Percentiles rank a stretch among this genome's conserved stretches.
These are phyloP conservation scores for Sandelia bainsii DNA, from an alignment of 2,797 vertebrate genomes.

Conservation along the genomic window DNA sequence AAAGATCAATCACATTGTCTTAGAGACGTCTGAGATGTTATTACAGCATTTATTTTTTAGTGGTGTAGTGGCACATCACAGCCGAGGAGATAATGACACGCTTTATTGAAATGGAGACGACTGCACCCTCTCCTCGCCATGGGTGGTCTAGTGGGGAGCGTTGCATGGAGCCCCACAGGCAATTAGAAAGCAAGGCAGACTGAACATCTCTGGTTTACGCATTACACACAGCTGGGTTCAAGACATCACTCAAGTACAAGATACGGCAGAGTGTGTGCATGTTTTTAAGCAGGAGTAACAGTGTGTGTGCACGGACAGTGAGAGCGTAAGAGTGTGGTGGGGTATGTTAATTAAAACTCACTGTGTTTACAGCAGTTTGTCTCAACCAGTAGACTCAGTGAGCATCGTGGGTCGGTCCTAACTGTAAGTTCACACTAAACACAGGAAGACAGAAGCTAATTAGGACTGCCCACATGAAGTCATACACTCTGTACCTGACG, in stretches of 20 bases:
- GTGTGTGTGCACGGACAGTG: not conserved
- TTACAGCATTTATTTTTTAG: constrained; percentile 71
- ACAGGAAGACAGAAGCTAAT: constrained; percentile 22
- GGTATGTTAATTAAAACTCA: constrained; percentile 25
- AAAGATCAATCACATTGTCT: constrained; percentile 58
- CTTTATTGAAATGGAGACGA: constrained; percentile 77
- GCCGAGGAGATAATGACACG: constrained; percentile 78
- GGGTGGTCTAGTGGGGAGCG: constrained; percentile 74
- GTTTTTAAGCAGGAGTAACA: constrained; percentile 21
- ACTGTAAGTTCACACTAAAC: constrained; percentile 19
- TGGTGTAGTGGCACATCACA: constrained; percentile 70
- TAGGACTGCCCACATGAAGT: constrained; percentile 9
- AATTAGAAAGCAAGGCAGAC: constrained; percentile 73
- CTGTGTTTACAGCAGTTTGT: constrained; percentile 40
- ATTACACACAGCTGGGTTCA: constrained; percentile 77
- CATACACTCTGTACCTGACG: not conserved
- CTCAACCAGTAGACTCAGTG: constrained; percentile 30
- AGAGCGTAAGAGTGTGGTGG: constrained; percentile 2
- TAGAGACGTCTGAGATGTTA: constrained; percentile 51
- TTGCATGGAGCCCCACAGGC: constrained; percentile 64
- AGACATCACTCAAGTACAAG: constrained; percentile 61
- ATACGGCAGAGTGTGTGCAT: constrained; percentile 14
- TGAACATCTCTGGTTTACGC: constrained; percentile 76
- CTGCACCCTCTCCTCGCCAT: constrained; percentile 69
- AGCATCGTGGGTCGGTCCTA: constrained; percentile 7